These are phyloP conservation scores for Neodiprion virginianus DNA, from an alignment of 1,140 invertebrate species.

Conservation along the genomic window DNA sequence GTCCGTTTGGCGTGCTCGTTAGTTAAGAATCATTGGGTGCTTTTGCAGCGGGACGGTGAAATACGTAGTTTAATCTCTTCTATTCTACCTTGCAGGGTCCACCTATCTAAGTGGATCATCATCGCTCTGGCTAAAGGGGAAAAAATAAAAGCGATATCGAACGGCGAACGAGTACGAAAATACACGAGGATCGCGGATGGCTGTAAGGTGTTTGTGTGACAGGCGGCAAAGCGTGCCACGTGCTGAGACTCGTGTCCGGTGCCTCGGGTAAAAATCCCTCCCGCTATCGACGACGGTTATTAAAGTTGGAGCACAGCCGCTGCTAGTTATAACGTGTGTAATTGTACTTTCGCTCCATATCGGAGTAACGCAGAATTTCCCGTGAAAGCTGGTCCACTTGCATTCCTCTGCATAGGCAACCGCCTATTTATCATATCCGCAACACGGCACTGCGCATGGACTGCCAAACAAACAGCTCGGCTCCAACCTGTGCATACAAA, in stretches of 20 bases:
- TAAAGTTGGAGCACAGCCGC: background rate
- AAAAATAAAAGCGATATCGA: background rate
- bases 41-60: too few relatives aligned
- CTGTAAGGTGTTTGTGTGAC: background rate
- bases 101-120: slow-evolving; percentile 1
- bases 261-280: slow-evolving; percentile 1
- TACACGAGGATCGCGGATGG: background rate
- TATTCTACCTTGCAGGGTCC: too few relatives aligned
- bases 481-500: too few relatives aligned
- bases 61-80: too few relatives aligned
- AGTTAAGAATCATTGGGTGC: too few relatives aligned
- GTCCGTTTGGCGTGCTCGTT: too few relatives aligned
- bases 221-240: background rate
- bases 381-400: slow-evolving; percentile 1
- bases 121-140: background rate
- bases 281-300: background rate
- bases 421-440: background rate
- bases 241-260: background rate
- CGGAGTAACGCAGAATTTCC: background rate
- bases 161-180: background rate
- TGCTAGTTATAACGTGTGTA: background rate
- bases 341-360: slow-evolving; percentile 7
- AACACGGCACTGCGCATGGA: background rate
- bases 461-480: background rate
- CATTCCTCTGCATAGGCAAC: background rate